Evolutionary conservation across 2,888 invertebrate genomes (phyloP), one percentile per base, ranked within the genome.

Genomic region (Heliothis peltigera): DNA sequence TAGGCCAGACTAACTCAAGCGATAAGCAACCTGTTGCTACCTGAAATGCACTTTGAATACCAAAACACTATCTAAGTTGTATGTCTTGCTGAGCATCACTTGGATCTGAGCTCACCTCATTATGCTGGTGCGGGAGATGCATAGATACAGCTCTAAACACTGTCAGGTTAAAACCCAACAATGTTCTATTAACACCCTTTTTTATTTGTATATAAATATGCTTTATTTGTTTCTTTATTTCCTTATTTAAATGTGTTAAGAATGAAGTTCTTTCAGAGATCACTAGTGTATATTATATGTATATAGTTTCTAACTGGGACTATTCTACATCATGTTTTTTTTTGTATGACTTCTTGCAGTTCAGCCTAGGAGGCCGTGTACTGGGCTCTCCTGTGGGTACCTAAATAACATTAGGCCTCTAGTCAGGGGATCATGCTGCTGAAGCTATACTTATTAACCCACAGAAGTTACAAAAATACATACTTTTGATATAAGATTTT

Each of bases 31-130:
- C 58, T 66, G 55, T 39, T 47, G 43, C 42, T 32, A 4, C n/a
- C 46, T 28, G 17, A 59, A 68, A 60, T 60, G 61, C 52, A 56
- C 75, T 59, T 59, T 68, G 70, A 60, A 70, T 70, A 75, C 60
- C 22, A 70, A 70, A 56, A 48, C 39, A 60, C 66, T 21, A 66
- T 49, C 60, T 39, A 66, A 46, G 47, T 74, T 32, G 25, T 51
- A 10, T 39, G 58, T 15, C 22, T 43, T 21, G 22, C 59, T 54
- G 46, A 43, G 46, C 18, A 35, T 46, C 49, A 19, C 22, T 67
- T 59, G 54, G 57, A 55, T 70, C 49, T 74, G 52, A 32, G 56
- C 61, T 75, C 55, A 60, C 69, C 42, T 75, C 69, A 49, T 61
- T 60, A 57, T 46, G 19, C 19, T 17, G 7, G 49, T 21, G 59